These are phyloP conservation scores for Hafferia zeledoni DNA, from an alignment of 2,797 vertebrate species.

Conservation along the genomic window DNA sequence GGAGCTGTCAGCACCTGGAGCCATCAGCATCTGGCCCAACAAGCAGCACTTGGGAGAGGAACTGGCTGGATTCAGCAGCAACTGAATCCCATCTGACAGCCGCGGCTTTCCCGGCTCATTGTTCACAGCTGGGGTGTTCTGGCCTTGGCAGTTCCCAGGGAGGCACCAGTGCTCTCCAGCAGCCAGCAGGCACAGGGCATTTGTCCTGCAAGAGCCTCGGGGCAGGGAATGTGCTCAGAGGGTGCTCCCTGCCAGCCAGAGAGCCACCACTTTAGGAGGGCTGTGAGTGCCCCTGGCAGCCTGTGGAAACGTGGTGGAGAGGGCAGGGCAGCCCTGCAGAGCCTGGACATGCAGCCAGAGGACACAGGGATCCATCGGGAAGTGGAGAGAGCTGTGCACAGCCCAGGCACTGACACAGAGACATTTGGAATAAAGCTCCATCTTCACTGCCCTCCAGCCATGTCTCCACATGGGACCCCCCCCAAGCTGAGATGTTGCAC, in stretches of 20 bases:
- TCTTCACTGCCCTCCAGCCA: not conserved
- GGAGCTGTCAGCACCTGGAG: not conserved
- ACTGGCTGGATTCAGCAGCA: accelerated
- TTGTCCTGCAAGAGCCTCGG: not conserved
- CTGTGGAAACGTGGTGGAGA: not conserved
- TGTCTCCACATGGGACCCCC: not conserved
- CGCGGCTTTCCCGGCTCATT: accelerated
- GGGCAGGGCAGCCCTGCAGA: not conserved
- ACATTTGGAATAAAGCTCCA: not conserved
- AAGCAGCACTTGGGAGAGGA: accelerated
- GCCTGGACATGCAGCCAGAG: not conserved
- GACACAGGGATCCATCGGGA: not conserved
- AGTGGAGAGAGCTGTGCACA: not conserved
- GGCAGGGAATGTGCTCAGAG: not conserved
- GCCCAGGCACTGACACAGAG: not conserved
- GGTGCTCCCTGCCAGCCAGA: not conserved
- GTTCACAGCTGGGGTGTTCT: accelerated
- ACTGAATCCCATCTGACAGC: not conserved
- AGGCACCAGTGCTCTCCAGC: accelerated
- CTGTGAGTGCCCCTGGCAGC: not conserved
- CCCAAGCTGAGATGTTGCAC: not conserved
- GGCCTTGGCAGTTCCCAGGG: not conserved
- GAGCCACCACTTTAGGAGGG: accelerated
- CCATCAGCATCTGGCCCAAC: accelerated
- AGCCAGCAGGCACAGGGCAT: accelerated